phyloP scores from a whole-genome alignment of 2,888 invertebrate species.

The Caenorhabditis drosophilae region DNA sequence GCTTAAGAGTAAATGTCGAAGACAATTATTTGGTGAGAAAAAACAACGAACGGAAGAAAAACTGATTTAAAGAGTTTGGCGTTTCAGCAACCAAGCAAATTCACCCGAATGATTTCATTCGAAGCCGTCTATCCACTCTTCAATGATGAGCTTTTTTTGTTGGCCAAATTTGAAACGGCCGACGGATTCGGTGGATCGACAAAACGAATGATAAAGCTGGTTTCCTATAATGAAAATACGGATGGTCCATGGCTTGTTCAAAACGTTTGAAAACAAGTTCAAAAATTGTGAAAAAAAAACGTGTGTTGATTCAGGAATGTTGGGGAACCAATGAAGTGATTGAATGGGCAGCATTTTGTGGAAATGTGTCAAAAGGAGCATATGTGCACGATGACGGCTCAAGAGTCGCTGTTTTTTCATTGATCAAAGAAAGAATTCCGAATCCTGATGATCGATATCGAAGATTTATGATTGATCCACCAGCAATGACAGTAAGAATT shows the following conservation, averaged over 20 bases:
- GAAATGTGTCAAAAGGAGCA: not conserved
- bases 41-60: not conserved
- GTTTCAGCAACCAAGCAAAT: not conserved
- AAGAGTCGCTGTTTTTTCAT: not conserved
- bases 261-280: too few species aligned
- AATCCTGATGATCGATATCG: not conserved
- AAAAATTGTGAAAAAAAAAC: too few species aligned
- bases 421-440: not conserved
- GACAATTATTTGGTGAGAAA: slow-evolving; percentile 3
- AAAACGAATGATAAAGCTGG: slow-evolving; percentile 2
- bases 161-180: not conserved
- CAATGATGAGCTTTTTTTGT: slow-evolving; percentile 10
- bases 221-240: not conserved
- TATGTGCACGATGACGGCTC: slow-evolving; percentile 2
- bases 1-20: slow-evolving; percentile 22
- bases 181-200: not conserved
- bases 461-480: too few species aligned
- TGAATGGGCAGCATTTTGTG: not conserved
- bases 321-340: slow-evolving; percentile 1
- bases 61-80: not conserved
- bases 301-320: slow-evolving; percentile 4
- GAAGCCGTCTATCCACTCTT: slow-evolving; percentile 13
- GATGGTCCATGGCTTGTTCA: slow-evolving; percentile 2
- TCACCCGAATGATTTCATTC: slow-evolving; percentile 13
- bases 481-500: too few species aligned